Evolutionary conservation across 1,140 invertebrate genomes (phyloP), one percentile per base, ranked within the genome.

Genomic region (Nebria ingens): DNA sequence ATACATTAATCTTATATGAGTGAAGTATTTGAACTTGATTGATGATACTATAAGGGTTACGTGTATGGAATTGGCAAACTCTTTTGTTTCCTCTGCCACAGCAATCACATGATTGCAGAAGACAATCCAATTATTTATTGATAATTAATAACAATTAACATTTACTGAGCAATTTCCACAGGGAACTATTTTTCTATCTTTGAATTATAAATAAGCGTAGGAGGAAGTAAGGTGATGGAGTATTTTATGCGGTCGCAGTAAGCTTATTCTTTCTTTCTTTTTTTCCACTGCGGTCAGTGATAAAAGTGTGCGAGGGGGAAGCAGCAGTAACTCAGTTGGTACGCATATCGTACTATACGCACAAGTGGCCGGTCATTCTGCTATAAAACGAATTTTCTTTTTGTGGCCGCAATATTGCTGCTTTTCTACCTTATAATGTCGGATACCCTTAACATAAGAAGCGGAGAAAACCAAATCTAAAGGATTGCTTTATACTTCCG

Each of bases 11-110:
- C 40, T 45, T 45, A 45, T 45, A 17, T n/a, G n/a, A 45, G 40
- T 45, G 40, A 45, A 45, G 40, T 12, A 45, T 45, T 45, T 45
- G 40, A 45, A 45, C 9, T 45, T 45, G 40, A 45, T 45, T 45
- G 40, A 45, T 45, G 40, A 17, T 45, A 12, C 9, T 17, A 29
- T 29, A n/a, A 34, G 25, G 6, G 40, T 9, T 45, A 45, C 40
- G 40, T 45, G 40, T 17, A 17, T 6, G 9, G 40, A 45, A 45
- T 45, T 45, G 40, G 17, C 40, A 17, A 45, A 45, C 15, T 17
- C 17, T 9, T 45, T 45, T 9, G 9, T 45, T 45, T 45, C 40
- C 40, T 9, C 6, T 4, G 40, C 9, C 15, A n/a, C n/a, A n/a
- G n/a, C n/a, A n/a, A n/a, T 34, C 25, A n/a, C 25, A 34, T n/a